phyloP scores from a whole-genome alignment of 2,797 vertebrate species.

The Tangara arthus region DNA sequence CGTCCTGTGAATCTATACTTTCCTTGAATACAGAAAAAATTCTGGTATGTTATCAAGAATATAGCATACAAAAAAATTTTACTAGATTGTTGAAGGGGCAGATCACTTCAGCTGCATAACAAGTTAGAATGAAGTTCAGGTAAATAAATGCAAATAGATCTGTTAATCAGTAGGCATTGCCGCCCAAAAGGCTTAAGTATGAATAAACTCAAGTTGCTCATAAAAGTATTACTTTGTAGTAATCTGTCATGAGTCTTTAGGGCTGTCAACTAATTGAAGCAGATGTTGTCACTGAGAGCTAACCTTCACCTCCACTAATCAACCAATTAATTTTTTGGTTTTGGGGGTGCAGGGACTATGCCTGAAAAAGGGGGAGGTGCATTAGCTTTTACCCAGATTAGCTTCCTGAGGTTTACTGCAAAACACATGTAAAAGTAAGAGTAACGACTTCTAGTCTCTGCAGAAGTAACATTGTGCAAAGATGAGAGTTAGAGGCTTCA shows the following conservation, averaged over 20 bases:
- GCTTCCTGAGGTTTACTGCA: background rate
- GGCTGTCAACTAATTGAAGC: background rate
- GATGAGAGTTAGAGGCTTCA: background rate
- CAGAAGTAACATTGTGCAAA: background rate
- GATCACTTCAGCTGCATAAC: background rate
- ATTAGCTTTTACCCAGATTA: background rate
- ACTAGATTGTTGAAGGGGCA: background rate
- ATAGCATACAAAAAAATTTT: background rate
- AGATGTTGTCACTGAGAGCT: background rate
- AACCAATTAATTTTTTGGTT: background rate
- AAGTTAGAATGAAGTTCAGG: background rate
- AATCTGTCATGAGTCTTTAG: background rate
- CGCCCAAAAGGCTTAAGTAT: background rate
- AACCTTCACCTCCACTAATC: background rate
- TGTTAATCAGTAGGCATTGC: background rate
- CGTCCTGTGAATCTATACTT: slow-evolving; percentile 88
- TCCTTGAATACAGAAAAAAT: slow-evolving; percentile 95
- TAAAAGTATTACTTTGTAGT: background rate
- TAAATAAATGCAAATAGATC: background rate
- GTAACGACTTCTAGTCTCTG: background rate
- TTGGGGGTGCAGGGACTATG: background rate
- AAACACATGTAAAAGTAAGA: fast-evolving
- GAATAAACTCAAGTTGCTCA: background rate
- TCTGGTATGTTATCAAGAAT: slow-evolving; percentile 77
- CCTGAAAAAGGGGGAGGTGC: background rate